Evolutionary conservation across 2,797 vertebrate species (phyloP), one percentile per base, ranked within the genome.

Genomic region (Fratercula arctica): DNA sequence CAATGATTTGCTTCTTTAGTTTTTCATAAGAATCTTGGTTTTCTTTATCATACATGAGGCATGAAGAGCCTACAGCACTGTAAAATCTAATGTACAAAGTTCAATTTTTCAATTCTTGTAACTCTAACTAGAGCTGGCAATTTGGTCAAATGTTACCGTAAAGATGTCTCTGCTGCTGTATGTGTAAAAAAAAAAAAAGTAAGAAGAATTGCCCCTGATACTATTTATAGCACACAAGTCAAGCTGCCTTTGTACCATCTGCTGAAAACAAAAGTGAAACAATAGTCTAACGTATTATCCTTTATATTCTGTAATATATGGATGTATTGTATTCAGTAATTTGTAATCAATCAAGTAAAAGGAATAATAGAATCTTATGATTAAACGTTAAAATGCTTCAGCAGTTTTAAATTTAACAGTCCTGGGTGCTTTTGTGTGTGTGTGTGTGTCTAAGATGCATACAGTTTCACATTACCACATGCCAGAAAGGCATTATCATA

Each of bases 1-100:
- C 75, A 85, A 74, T 85, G 63, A 97, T 96, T 96, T 96, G 45
- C 88, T 93, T 75, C 78, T 94, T 96, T 95, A 77, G 61, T 84
- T 97, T 81, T 96, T 96, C 73, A 61, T 87, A 95, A 95, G 89
- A 97, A 81, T 94, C 41, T 76, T 59, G 56, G 69, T 89, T 96
- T 96, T 85, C 79, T 93, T 97, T 96, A 39, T 90, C 72, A 76
- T 86, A n/a, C 17, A 89, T 95, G 85, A 97, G 75, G 59, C 60
- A 68, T 50, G 70, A 60, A 74, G 64, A 90, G 20, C 84, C 72
- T 50, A 54, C 56, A 84, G 41, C 61, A 23, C 35, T 91, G 64
- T 81, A 77, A 96, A 95, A 90, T 35, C 17, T n/a, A 75, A 39
- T 8, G 50, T 83, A 45, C 69, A 59, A 90, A 96, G 37, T 74